phyloP scores from a whole-genome alignment of 2,888 invertebrate genomes.

The Entomobrya multifasciata region DNA sequence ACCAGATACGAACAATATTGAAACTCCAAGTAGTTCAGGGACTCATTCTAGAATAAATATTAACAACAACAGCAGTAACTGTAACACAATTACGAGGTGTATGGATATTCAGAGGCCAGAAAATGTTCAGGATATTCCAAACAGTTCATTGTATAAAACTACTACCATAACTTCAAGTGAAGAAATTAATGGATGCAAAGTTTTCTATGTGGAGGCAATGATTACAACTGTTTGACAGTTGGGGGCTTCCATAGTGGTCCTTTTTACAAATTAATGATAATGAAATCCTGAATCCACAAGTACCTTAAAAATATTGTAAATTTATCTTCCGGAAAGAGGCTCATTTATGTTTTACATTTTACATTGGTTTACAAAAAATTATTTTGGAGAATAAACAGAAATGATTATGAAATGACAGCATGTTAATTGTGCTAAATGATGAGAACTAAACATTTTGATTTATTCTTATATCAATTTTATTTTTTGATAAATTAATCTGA shows the following conservation, averaged over 20 bases:
- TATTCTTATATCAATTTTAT: too few species aligned
- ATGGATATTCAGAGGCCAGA: background rate
- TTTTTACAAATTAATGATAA: background rate
- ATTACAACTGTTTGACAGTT: slow-evolving; percentile 68
- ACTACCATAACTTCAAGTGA: slow-evolving; percentile 55
- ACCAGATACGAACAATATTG: slow-evolving; percentile 55
- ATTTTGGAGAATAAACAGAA: too few species aligned
- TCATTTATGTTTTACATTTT: too few species aligned
- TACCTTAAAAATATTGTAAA: background rate
- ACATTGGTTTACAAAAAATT: too few species aligned
- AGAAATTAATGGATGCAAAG: slow-evolving; percentile 65
- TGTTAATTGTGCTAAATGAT: too few species aligned
- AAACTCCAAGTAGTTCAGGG: slow-evolving; percentile 63
- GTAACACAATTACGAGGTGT: background rate
- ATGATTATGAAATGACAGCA: too few species aligned
- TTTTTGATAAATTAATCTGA: too few species aligned
- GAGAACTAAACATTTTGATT: too few species aligned
- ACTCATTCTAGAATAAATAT: slow-evolving; percentile 42
- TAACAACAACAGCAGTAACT: too few species aligned
- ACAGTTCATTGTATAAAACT: slow-evolving; percentile 43
- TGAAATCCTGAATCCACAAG: background rate
- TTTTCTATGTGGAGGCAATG: slow-evolving; percentile 68
- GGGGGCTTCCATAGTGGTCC: background rate
- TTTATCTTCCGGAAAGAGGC: too few species aligned
- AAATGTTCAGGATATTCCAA: background rate